A percentile compares a stretch with the other conserved stretches of the same genome.
Evolutionary conservation across 2,113 vertebrate genomes (phyloP).

Genomic region (Eupsittula cactorum): DNA sequence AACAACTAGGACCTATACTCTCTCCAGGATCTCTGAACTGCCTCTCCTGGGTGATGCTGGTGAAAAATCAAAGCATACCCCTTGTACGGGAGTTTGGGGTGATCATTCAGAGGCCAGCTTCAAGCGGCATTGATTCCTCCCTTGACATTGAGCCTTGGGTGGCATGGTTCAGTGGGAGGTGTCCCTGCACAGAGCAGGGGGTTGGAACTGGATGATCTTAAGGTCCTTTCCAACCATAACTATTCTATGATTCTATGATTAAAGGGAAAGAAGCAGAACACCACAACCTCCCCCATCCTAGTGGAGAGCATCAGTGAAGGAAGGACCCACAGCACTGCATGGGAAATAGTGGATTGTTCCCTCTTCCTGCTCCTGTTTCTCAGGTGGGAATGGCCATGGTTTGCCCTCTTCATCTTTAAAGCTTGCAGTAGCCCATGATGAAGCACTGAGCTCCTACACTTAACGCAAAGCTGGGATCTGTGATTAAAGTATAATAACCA

Average conservation of each 20-base stretch:
- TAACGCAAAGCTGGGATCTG: background rate
- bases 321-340: background rate
- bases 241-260: background rate
- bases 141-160: background rate
- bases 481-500: background rate
- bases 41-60: background rate
- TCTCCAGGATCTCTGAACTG: background rate
- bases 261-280: background rate
- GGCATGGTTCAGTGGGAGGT: too few relatives aligned
- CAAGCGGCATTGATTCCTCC: background rate
- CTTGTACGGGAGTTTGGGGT: accelerated
- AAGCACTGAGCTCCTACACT: accelerated
- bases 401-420: background rate
- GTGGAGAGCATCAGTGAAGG: background rate
- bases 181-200: too few relatives aligned
- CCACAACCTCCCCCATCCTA: background rate
- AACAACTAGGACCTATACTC: accelerated
- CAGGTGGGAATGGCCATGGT: background rate
- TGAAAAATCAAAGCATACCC: background rate
- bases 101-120: background rate
- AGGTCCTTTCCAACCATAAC: too few relatives aligned
- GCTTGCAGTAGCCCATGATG: background rate
- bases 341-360: background rate
- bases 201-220: too few relatives aligned
- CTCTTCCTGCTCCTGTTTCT: background rate